Evolutionary conservation across 30 jellyfish, hydroid and myxozoan species (phyloP).

Genomic region (Hydractinia echinata): DNA sequence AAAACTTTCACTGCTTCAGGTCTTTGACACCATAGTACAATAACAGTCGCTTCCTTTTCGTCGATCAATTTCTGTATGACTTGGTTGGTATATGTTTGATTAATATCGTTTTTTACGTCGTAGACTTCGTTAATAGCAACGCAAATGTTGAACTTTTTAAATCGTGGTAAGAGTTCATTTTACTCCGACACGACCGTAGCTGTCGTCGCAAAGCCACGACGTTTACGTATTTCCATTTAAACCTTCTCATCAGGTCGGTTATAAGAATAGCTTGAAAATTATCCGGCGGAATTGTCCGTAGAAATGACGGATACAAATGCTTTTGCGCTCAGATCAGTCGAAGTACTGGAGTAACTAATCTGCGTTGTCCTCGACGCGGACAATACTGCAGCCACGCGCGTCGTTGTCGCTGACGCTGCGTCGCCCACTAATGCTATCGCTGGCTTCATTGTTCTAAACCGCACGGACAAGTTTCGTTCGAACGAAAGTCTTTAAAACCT

Average conservation of each 20-base stretch:
- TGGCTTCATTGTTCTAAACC: conserved; percentile 39
- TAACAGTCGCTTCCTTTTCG: conserved; percentile 65
- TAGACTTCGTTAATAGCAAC: conserved; percentile 73
- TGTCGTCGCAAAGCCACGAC: conserved; percentile 94
- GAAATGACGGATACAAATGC: conserved; percentile 72
- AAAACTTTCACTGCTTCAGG: conserved; percentile 75
- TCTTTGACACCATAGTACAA: conserved; percentile 89
- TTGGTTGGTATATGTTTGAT: conserved; percentile 23
- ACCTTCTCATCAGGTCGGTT: conserved; percentile 51
- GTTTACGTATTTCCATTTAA: conserved; percentile 82
- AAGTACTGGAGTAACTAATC: conserved; percentile 91
- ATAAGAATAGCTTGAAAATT: conserved; percentile 80
- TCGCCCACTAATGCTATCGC: conserved; percentile 85
- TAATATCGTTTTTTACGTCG: conserved; percentile 56
- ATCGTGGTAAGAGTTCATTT: conserved; percentile 66
- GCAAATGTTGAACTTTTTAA: conserved; percentile 61
- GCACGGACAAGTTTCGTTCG: conserved; percentile 48
- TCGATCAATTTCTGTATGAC: conserved; percentile 40
- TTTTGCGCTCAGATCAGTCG: conserved; percentile 85
- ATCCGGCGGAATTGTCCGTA: conserved; percentile 96
- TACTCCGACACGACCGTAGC: conserved; percentile 90
- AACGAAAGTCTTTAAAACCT: neutral
- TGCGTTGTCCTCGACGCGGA: conserved; percentile 83
- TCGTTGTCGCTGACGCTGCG: conserved; percentile 86
- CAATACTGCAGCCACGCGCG: conserved; percentile 74